Percentiles rank a stretch among this genome's conserved stretches.
Evolutionary conservation across 2,113 vertebrate genomes (phyloP).

Genomic region (Eubucco bourcierii): DNA sequence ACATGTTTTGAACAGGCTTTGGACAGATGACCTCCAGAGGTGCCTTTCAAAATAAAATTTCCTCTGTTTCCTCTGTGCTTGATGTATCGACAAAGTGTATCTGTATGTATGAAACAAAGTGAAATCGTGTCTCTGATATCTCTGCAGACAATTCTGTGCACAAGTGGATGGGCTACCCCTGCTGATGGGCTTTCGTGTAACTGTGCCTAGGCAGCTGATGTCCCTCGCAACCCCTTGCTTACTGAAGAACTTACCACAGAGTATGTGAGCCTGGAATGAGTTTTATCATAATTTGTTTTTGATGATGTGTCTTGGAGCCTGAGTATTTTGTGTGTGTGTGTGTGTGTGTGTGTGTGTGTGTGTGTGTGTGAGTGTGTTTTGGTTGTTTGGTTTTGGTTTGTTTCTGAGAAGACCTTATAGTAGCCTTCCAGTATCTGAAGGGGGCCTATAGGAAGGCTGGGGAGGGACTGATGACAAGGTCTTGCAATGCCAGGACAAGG

Average conservation of each 20-base stretch:
- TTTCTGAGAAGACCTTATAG: background rate
- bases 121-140: background rate
- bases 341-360: too few species aligned
- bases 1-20: background rate
- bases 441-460: too few species aligned
- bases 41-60: background rate
- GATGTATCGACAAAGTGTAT: background rate
- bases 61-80: background rate
- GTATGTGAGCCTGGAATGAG: background rate
- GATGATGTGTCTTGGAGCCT: background rate
- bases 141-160: background rate
- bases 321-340: background rate
- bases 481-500: too few species aligned
- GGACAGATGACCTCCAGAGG: background rate
- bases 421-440: too few species aligned
- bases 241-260: background rate
- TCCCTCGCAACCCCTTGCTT: background rate
- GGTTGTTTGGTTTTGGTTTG: background rate
- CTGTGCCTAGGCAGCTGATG: background rate
- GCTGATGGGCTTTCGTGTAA: background rate
- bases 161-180: background rate
- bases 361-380: background rate
- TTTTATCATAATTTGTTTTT: background rate
- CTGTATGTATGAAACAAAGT: background rate
- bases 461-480: too few species aligned